Percentiles rank a stretch among this genome's conserved stretches.
Conservation (phyloP, 2,113 vertebrate genomes). For the Oreochromis spilurus region DNA sequence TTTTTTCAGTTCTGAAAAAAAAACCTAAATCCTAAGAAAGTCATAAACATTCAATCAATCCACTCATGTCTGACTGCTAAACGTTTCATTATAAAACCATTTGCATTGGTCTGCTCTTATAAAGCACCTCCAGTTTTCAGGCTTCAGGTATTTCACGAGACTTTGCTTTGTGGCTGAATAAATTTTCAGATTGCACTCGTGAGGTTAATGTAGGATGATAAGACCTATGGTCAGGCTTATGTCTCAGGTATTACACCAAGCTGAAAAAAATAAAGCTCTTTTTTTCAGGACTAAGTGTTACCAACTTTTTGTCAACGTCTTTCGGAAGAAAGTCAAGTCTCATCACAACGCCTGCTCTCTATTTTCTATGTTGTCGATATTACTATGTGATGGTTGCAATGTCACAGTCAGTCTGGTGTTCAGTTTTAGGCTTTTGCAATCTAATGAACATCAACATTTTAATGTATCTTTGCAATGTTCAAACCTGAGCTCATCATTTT, state of each 20-base stretch:
- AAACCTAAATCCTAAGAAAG: background rate
- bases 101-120: background rate
- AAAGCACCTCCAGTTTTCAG: background rate
- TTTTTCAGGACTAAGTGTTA: background rate
- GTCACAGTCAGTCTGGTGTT: rapidly evolving
- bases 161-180: background rate
- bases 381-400: rapidly evolving
- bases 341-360: background rate
- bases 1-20: background rate
- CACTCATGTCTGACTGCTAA: background rate
- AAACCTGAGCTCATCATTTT: background rate
- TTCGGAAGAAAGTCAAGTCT: background rate
- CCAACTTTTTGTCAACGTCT: rapidly evolving
- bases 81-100: background rate
- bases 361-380: background rate
- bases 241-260: background rate
- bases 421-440: background rate
- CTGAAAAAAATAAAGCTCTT: background rate
- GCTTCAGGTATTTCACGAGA: background rate
- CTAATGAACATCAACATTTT: background rate
- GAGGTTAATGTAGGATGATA: rapidly evolving
- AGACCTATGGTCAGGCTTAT: background rate
- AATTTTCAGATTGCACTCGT: background rate
- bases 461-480: background rate
- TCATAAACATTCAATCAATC: background rate